A percentile compares a stretch with the other conserved stretches of the same genome.
Evolutionary conservation across 2,113 vertebrate genomes (phyloP).

Genomic region (Vulpes ferrilata): DNA sequence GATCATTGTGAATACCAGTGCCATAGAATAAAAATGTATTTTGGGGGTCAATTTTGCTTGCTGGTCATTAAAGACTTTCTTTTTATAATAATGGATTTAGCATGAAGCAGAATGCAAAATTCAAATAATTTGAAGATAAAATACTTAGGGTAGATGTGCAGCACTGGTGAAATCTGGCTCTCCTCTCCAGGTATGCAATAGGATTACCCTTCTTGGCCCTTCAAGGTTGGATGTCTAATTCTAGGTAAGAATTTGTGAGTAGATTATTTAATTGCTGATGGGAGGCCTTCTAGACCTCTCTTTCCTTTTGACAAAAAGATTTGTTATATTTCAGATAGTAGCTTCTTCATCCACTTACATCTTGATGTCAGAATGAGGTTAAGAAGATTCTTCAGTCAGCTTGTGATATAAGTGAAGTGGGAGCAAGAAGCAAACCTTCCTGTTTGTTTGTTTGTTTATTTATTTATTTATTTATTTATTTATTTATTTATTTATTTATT

Average conservation of each 20-base stretch:
- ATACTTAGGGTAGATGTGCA: not conserved
- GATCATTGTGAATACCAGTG: not conserved
- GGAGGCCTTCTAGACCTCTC: not conserved
- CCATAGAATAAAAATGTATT: not conserved
- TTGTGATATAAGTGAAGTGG: not conserved
- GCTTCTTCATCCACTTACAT: not conserved
- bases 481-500: too few species aligned
- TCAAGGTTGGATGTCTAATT: not conserved
- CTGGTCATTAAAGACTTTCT: constrained; percentile 12
- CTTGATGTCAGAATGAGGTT: not conserved
- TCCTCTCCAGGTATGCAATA: not conserved
- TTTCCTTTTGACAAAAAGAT: not conserved
- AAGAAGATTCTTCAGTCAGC: not conserved
- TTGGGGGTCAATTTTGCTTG: not conserved
- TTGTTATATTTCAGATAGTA: not conserved
- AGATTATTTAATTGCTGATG: not conserved
- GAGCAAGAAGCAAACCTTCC: not conserved
- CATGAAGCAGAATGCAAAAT: not conserved
- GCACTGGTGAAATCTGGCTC: not conserved
- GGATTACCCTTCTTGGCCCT: not conserved
- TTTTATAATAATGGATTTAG: not conserved
- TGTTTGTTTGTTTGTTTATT: not conserved
- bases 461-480: too few species aligned
- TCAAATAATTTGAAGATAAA: constrained; percentile 15
- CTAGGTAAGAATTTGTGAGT: not conserved